Evolutionary conservation across 2,888 invertebrate species (phyloP), one percentile per base, ranked within the genome.

Genomic region (Apocheima hispidaria): DNA sequence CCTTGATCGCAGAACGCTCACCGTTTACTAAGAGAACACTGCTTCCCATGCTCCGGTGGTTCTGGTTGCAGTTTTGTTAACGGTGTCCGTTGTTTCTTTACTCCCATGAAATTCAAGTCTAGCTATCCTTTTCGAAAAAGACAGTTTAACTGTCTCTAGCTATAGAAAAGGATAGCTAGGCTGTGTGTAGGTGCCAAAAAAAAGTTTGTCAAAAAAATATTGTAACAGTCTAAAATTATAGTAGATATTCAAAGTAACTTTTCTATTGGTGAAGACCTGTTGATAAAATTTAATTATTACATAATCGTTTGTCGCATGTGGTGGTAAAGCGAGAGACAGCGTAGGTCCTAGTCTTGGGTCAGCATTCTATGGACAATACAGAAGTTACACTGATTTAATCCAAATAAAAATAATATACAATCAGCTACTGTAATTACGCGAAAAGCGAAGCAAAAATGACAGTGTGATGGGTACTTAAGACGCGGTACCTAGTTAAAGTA

Each of bases 321-420:
- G 83, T 71, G 82, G 78, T 73, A 84, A 77, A 77, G 77, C 73
- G 79, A 83, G 75, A 71, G 84, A 81, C 84, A 83, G 81, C 83
- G 78, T 69, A 74, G 82, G 79, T 80, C 77, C 78, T 78, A 84
- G 55, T 78, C 81, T 82, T 74, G 80, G 72, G 73, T 87, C 86
- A 70, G 81, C 78, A 78, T 70, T 86, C 87, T 88, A 87, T 77
- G 87, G 84, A 88, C 86, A 88, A 87, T 81, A 85, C 75, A 87
- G 78, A 83, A 82, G 74, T 74, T 58, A 73, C 68, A 70, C 71
- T 74, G 73, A 65, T 52, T 66, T 57, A 52, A 56, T 59, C 56
- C 14, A 46, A 49, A 43, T 36, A 16, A 44, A 35, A 52, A 40
- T 51, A 43, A 49, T 36, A 41, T 10, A 30, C 52, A 23, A 49